Evolutionary conservation across 37 sponge, comb jelly and placozoan species (phyloP).

Genomic region (Cladorhizidae sp.): DNA sequence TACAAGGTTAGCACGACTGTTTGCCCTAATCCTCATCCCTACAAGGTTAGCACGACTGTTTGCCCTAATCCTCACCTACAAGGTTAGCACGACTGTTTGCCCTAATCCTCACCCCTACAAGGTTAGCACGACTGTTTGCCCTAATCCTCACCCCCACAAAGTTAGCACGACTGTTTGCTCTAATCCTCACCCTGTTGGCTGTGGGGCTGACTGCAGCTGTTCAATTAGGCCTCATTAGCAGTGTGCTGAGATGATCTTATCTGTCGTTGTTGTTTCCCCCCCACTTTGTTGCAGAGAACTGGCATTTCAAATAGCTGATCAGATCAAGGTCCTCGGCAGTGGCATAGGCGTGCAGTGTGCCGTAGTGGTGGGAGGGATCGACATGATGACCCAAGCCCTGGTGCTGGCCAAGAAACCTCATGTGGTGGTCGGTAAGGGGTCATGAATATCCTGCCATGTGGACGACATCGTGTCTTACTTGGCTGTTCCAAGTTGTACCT

Average conservation of each 20-base stretch:
- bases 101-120: no score
- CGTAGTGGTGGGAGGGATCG: slow-evolving; percentile 93
- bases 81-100: no score
- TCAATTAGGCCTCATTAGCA: no score
- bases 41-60: no score
- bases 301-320: slow-evolving; percentile 97
- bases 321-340: slow-evolving; percentile 91
- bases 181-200: no score
- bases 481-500: not conserved
- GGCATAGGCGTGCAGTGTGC: slow-evolving; percentile 93
- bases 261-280: not conserved
- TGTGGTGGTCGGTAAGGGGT: slow-evolving; percentile 77
- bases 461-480: not conserved
- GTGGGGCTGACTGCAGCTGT: no score
- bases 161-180: no score
- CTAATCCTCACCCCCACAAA: no score
- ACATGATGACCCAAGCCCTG: slow-evolving; percentile 97
- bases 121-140: no score
- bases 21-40: no score
- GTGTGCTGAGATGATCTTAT: not conserved
- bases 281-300: slow-evolving; percentile 69
- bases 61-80: no score
- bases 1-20: no score
- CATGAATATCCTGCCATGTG: not conserved
- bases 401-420: slow-evolving; percentile 96